Evolutionary conservation across 2,113 vertebrate genomes (phyloP).

Genomic region (Dasypus novemcinctus): DNA sequence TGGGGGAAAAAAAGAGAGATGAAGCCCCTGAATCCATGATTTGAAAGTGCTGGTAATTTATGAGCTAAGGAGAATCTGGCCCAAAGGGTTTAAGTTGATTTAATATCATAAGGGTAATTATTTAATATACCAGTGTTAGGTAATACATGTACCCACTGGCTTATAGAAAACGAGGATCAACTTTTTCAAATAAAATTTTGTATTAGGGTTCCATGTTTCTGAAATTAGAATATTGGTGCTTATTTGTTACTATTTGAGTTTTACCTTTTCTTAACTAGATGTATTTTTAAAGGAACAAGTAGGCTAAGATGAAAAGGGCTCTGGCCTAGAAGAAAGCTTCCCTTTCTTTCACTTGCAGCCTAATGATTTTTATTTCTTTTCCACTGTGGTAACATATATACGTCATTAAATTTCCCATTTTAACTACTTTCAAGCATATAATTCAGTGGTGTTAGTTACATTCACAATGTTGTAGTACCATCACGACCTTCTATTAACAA

Average conservation of each 20-base stretch:
- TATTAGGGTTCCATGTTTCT: not conserved
- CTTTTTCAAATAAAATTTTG: not conserved
- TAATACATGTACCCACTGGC: not conserved
- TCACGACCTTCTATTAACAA: too few species aligned
- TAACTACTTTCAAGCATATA: too few species aligned
- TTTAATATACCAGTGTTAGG: not conserved
- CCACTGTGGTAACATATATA: too few species aligned
- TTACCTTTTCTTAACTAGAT: not conserved
- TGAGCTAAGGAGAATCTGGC: not conserved
- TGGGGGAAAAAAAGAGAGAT: too few species aligned
- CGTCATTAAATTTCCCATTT: too few species aligned
- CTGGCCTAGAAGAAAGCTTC: not conserved
- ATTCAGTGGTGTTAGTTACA: too few species aligned
- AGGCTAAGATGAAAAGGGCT: not conserved
- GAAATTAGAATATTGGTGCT: not conserved
- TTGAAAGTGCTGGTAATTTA: not conserved
- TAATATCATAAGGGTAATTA: not conserved
- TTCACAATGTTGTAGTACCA: too few species aligned
- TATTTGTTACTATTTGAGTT: not conserved
- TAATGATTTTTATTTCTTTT: not conserved
- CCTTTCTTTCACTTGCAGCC: not conserved
- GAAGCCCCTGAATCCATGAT: not conserved
- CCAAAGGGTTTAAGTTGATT: not conserved
- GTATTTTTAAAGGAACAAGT: not conserved
- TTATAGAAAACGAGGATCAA: not conserved